phyloP scores from a whole-genome alignment of 2,888 invertebrate species.

The Drosophila tanythrix region DNA sequence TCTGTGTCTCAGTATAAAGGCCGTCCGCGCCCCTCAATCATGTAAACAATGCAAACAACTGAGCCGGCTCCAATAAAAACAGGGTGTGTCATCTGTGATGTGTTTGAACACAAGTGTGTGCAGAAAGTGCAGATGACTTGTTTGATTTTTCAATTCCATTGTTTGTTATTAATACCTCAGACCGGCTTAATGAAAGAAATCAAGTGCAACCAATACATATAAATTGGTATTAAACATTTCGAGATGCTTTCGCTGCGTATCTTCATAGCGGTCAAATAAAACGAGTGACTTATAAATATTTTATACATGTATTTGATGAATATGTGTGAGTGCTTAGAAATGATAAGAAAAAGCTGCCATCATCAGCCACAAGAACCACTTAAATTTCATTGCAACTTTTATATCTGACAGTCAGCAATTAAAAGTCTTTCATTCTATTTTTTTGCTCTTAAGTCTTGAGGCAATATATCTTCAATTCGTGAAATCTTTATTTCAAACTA shows the following conservation, averaged over 20 bases:
- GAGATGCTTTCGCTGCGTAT: background rate
- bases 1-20: conserved; percentile 43
- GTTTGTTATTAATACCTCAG: background rate
- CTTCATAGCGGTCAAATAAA: background rate
- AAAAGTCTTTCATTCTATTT: background rate
- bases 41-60: conserved; percentile 59
- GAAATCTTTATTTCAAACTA: background rate
- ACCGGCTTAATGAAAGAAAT: background rate
- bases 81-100: conserved; percentile 35
- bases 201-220: conserved; percentile 10
- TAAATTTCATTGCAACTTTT: conserved; percentile 1
- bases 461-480: background rate
- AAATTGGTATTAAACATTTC: background rate
- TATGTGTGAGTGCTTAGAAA: background rate
- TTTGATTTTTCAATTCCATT: conserved; percentile 1
- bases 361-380: background rate
- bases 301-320: background rate
- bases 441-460: background rate
- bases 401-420: background rate
- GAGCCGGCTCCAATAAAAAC: conserved; percentile 46
- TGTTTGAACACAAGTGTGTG: background rate
- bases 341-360: background rate
- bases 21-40: conserved; percentile 38
- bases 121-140: conserved; percentile 4
- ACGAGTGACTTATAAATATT: background rate